phyloP scores from a whole-genome alignment of 2,797 vertebrate genomes.

The Cynopterus sphinx region DNA sequence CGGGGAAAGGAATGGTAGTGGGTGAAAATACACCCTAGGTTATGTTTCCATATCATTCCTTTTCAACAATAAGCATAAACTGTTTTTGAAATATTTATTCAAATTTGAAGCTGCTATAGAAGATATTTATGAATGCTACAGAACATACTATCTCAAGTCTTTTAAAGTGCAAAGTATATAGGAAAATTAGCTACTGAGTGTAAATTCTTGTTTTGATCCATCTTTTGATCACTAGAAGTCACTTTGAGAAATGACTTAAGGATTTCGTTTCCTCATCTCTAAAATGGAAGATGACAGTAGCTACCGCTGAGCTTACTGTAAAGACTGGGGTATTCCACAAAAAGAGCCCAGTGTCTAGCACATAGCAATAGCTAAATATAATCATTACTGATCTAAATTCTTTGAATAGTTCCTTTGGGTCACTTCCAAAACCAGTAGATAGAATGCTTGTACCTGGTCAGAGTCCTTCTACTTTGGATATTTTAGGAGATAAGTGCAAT shows the following conservation, averaged over 20 bases:
- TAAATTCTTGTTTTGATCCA: neutral
- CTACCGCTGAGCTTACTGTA: neutral
- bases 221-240: neutral
- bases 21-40: neutral
- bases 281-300: neutral
- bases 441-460: neutral
- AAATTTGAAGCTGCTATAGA: neutral
- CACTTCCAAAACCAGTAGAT: neutral
- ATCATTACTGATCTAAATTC: neutral
- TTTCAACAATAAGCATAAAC: neutral
- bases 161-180: neutral
- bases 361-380: neutral
- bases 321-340: neutral
- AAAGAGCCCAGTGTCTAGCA: neutral
- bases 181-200: neutral
- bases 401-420: conserved; percentile 3
- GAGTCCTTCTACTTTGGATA: neutral
- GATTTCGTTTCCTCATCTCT: neutral
- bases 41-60: neutral
- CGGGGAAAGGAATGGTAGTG: neutral
- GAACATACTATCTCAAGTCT: neutral
- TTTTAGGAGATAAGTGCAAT: conserved; percentile 11
- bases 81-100: neutral
- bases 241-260: neutral
- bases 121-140: neutral